Conservation (phyloP, 2,113 vertebrate genomes). For the Theristicus caerulescens region DNA sequence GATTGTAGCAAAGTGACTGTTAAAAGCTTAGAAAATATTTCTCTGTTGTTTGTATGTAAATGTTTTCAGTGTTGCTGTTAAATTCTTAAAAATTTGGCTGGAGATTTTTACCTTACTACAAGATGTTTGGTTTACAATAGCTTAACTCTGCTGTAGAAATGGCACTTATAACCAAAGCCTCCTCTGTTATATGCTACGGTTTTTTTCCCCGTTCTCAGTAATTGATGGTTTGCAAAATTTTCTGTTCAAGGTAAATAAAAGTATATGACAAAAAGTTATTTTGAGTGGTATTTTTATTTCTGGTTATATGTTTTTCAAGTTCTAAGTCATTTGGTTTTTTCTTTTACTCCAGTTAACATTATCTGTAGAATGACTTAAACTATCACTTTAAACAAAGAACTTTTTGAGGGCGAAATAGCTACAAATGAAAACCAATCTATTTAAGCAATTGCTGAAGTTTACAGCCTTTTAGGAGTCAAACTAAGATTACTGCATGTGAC, state of each 20-base stretch:
- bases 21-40: slow-evolving; percentile 65
- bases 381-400: background rate
- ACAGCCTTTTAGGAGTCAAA: background rate
- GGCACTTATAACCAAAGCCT: slow-evolving; percentile 77
- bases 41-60: slow-evolving; percentile 72
- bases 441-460: background rate
- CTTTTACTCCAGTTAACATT: background rate
- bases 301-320: background rate
- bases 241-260: slow-evolving; percentile 79
- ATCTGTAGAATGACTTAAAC: background rate
- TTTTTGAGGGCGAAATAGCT: background rate
- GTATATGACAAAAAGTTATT: slow-evolving; percentile 36
- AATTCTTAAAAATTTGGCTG: slow-evolving; percentile 36
- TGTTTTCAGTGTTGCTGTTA: slow-evolving; percentile 65
- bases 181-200: slow-evolving; percentile 19
- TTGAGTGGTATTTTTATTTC: slow-evolving; percentile 54
- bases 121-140: slow-evolving; percentile 68
- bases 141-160: slow-evolving; percentile 68
- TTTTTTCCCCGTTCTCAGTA: slow-evolving; percentile 27
- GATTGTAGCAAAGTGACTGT: slow-evolving; percentile 54
- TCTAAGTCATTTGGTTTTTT: background rate
- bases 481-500: background rate
- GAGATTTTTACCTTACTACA: slow-evolving; percentile 32
- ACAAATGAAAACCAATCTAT: background rate
- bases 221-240: slow-evolving; percentile 51